Conservation (phyloP, 2,797 vertebrate genomes). For the Poeciliopsis presidionis region DNA sequence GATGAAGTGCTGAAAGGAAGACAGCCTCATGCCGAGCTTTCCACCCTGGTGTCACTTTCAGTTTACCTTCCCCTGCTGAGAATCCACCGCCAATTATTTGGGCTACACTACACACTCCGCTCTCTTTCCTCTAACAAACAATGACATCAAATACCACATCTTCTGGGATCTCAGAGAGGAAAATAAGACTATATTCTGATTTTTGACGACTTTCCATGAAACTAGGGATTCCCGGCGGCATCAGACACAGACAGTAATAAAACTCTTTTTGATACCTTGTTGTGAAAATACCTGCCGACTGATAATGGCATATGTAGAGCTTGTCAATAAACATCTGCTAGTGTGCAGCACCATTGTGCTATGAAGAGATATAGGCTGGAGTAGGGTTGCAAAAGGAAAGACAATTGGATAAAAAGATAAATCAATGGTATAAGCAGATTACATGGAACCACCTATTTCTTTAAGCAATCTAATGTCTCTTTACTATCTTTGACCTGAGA, state of each 20-base stretch:
- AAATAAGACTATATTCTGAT: conserved; percentile 32
- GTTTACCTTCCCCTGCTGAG: conserved; percentile 79
- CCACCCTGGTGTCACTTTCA: conserved; percentile 75
- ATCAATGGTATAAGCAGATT: conserved; percentile 73
- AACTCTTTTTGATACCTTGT: conserved; percentile 26
- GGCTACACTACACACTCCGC: conserved; percentile 60
- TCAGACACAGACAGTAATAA: conserved; percentile 24
- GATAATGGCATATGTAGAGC: conserved; percentile 57
- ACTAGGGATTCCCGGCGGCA: conserved; percentile 9
- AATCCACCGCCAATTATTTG: conserved; percentile 74
- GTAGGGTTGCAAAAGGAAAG: conserved; percentile 66
- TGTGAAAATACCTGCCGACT: conserved; percentile 31
- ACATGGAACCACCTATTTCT: conserved; percentile 63
- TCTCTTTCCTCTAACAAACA: conserved; percentile 58
- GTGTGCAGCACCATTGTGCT: conserved; percentile 27
- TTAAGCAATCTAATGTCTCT: conserved; percentile 63
- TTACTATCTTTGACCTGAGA: conserved; percentile 48
- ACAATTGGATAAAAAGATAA: conserved; percentile 65
- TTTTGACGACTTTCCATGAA: conserved; percentile 58
- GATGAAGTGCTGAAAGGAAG: conserved; percentile 65
- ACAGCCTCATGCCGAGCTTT: conserved; percentile 64
- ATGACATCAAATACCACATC: conserved; percentile 64
- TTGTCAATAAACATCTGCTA: conserved; percentile 65
- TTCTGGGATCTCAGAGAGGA: conserved; percentile 51
- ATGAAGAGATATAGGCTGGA: conserved; percentile 66